Conservation (phyloP, 2,113 vertebrate genomes). For the Formicarius rufipectus region DNA sequence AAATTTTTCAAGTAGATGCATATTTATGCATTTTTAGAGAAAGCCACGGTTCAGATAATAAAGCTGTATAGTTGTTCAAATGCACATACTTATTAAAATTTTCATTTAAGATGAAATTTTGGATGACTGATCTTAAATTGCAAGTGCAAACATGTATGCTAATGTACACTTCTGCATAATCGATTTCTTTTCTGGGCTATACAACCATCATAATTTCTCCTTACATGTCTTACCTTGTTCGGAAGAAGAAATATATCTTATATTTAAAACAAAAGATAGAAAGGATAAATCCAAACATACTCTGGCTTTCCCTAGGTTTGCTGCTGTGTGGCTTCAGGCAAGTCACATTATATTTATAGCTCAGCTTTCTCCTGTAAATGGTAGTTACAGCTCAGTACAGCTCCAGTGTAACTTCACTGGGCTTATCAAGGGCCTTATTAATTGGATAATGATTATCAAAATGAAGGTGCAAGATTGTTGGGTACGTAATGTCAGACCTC, state of each 20-base stretch:
- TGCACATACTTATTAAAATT: slow-evolving; percentile 44
- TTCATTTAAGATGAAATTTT: slow-evolving; percentile 43
- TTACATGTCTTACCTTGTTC: background rate
- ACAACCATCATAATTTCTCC: background rate
- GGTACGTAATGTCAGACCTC: background rate
- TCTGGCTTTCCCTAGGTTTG: background rate
- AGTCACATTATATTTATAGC: background rate
- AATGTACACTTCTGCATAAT: background rate
- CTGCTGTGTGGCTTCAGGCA: slow-evolving; percentile 1
- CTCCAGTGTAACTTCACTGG: background rate
- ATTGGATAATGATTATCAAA: background rate
- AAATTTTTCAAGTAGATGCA: background rate
- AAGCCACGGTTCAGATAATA: slow-evolving; percentile 19
- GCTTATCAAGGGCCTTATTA: background rate
- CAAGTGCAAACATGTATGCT: slow-evolving; percentile 31
- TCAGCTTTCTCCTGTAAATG: background rate
- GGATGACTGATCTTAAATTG: slow-evolving; percentile 44
- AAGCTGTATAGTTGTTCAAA: slow-evolving; percentile 41
- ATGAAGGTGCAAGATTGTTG: background rate
- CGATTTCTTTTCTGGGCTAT: background rate
- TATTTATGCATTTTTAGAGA: background rate
- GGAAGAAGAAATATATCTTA: background rate
- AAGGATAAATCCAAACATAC: background rate
- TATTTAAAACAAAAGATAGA: slow-evolving; percentile 30
- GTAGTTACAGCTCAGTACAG: background rate